Evolutionary conservation across 2,113 vertebrate genomes (phyloP), one percentile per base, ranked within the genome.

Genomic region (Anarrhichthys ocellatus): DNA sequence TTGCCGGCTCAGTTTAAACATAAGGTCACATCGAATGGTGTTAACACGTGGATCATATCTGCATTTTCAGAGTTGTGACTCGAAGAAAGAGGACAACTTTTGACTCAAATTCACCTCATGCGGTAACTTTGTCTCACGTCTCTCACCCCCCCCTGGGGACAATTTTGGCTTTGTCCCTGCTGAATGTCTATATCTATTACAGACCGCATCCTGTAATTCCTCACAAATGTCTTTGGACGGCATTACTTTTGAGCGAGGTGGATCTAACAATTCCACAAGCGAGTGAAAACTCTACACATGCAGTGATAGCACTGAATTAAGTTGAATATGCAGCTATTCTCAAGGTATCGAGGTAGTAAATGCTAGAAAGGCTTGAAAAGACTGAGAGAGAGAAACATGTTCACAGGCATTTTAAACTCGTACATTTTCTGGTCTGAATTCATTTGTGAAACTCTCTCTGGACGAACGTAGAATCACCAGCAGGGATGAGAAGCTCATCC

Each of bases 401-500:
- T 42, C 38, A 29, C n/a, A 22, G 3, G 34, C 15, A 20, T 73
- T 44, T 74, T 11, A 44, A 9, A 61, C 24, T 42, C 34, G 18
- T 36, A 14, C 20, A 38, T n/a, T 38, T 78, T 13, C 11, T 58
- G n/a, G n/a, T 58, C 14, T 48, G 58, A 70, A 36, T 64, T n/a
- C 58, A 48, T 29, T 15, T 61, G 5, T 27, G 24, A 17, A 9
- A 76, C 29, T 71, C 34, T 68, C 61, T 34, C 38, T 9, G 10
- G 29, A 54, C 4, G 1, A n/a, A 6, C 6, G 27, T 56, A 70
- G 46, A 70, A 36, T 74, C 64, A 27, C 48, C 58, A 66, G 58
- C 48, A 70, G 48, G 29, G 38, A 66, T 75, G 40, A 65, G 52
- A 76, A 50, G 44, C 27, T 67, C 50, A 32, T 82, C 65, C 34